These are phyloP conservation scores for Bos indicus DNA, from an alignment of 2,113 vertebrate genomes.

Conservation along the genomic window DNA sequence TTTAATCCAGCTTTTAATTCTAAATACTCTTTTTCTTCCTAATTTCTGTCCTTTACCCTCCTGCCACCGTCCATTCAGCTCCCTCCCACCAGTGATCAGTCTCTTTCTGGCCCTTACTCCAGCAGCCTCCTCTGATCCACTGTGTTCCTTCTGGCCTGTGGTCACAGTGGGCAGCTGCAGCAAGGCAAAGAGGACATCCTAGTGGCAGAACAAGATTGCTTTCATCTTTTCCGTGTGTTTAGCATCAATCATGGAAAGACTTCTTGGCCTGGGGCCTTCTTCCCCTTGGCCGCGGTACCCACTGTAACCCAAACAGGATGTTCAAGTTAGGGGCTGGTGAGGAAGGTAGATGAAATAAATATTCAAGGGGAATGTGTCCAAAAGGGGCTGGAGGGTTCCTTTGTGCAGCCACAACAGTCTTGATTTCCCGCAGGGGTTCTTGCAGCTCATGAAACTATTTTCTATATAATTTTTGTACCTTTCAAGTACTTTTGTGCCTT, in stretches of 20 bases:
- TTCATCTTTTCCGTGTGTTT: background rate
- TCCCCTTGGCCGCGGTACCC: background rate
- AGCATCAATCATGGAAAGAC: background rate
- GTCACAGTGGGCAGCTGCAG: background rate
- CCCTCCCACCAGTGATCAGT: background rate
- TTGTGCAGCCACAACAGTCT: background rate
- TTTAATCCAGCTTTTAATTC: background rate
- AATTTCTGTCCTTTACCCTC: background rate
- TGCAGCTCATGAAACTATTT: background rate
- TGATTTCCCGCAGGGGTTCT: background rate
- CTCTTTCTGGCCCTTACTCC: background rate
- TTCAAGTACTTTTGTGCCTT: background rate
- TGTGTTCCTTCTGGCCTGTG: background rate
- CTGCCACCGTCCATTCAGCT: background rate
- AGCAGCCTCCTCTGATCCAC: background rate
- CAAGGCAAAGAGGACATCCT: background rate
- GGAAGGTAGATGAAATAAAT: background rate
- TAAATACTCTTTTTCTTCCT: background rate
- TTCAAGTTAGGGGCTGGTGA: background rate
- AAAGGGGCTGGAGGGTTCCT: background rate
- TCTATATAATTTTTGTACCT: background rate
- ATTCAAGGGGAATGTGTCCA: background rate
- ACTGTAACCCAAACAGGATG: background rate
- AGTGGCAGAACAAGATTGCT: background rate
- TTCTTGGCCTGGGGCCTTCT: background rate